Conservation (phyloP, 2,797 vertebrate genomes). For the Pseudochirops corinnae region DNA sequence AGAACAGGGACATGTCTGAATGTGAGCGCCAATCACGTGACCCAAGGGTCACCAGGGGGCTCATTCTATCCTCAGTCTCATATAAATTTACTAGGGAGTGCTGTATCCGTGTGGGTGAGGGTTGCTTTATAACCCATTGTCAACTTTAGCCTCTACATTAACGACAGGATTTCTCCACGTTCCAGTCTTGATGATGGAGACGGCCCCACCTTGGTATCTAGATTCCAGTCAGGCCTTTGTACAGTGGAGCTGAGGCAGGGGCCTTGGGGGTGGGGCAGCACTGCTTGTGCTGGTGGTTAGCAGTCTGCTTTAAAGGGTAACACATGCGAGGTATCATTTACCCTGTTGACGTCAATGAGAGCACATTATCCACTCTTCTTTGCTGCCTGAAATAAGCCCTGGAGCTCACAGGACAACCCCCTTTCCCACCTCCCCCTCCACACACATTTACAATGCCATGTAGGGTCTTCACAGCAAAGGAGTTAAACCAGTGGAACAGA, state of each 20-base stretch:
- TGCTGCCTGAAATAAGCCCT: slow-evolving; percentile 69
- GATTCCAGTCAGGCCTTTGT: neutral
- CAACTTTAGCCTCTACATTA: neutral
- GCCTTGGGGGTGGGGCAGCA: neutral
- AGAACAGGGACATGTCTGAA: neutral
- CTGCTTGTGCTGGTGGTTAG: slow-evolving; percentile 41
- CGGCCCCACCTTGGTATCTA: neutral
- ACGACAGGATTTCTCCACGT: neutral
- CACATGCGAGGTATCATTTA: slow-evolving; percentile 78
- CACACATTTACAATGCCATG: neutral
- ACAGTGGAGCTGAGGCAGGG: neutral
- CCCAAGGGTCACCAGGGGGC: neutral
- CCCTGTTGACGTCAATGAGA: slow-evolving; percentile 83
- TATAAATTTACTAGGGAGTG: neutral
- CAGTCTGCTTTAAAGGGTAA: slow-evolving; percentile 40
- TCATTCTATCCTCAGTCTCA: neutral
- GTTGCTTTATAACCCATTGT: neutral
- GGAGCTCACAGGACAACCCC: slow-evolving; percentile 53
- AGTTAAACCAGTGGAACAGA: neutral
- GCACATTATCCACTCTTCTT: slow-evolving; percentile 75
- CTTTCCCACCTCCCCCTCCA: neutral
- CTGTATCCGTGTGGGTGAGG: neutral
- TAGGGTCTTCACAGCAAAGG: neutral
- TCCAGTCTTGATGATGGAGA: neutral
- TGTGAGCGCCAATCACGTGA: neutral